Conservation (phyloP, 2,888 invertebrate genomes). For the Dromius quadrimaculatus region DNA sequence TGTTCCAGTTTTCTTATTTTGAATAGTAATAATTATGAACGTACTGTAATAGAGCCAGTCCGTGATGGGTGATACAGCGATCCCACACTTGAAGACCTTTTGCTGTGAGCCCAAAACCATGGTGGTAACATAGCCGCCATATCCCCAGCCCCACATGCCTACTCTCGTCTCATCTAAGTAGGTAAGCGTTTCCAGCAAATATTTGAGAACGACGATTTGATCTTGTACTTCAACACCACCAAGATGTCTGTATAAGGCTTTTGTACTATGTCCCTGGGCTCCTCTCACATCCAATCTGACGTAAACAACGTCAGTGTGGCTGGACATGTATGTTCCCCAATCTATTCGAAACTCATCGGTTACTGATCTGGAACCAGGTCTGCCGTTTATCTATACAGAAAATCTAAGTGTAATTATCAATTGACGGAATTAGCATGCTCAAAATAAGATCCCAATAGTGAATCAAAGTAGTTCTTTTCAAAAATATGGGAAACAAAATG, state of each 20-base stretch:
- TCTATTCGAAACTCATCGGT: constrained; percentile 88
- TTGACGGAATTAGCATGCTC: too few species aligned
- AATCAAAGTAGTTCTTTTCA: too few species aligned
- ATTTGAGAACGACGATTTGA: constrained; percentile 87
- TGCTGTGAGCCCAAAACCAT: constrained; percentile 89
- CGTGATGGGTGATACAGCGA: constrained; percentile 93
- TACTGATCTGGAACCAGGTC: constrained; percentile 92
- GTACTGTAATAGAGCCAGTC: constrained; percentile 97
- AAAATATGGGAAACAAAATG: too few species aligned
- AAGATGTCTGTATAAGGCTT: constrained; percentile 83
- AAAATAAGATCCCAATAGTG: too few species aligned
- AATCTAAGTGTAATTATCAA: too few species aligned
- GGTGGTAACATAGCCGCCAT: constrained; percentile 94
- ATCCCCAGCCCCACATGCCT: constrained; percentile 97
- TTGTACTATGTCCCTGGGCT: constrained; percentile 79
- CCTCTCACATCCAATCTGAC: constrained; percentile 93
- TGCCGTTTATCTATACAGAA: too few species aligned
- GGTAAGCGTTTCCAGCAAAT: constrained; percentile 83
- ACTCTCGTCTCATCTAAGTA: constrained; percentile 89
- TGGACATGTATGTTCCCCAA: constrained; percentile 95
- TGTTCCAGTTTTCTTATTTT: too few species aligned
- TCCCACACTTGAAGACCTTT: constrained; percentile 90
- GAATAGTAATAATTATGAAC: too few species aligned
- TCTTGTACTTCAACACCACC: constrained; percentile 94
- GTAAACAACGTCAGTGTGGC: constrained; percentile 90